Evolutionary conservation across 2,113 vertebrate genomes (phyloP).

Genomic region (Scatophagus argus): DNA sequence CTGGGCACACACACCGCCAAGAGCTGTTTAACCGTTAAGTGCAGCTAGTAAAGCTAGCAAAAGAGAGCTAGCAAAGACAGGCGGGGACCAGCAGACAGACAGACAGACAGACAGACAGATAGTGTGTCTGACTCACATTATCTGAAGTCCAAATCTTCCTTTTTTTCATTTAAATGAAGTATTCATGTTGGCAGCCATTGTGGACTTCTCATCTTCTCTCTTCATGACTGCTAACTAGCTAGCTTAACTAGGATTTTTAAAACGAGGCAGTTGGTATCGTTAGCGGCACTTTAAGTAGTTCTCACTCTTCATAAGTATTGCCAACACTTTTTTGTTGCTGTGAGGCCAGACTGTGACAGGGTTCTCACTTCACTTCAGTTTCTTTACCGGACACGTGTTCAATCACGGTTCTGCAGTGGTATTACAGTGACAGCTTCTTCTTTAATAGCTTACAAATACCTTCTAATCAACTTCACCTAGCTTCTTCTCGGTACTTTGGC

Average conservation of each 20-base stretch:
- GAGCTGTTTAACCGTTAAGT: background rate
- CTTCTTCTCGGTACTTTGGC: fast-evolving
- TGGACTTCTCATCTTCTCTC: background rate
- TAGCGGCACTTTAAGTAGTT: background rate
- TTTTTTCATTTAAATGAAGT: background rate
- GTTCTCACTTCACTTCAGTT: background rate
- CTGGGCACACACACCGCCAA: too few species aligned
- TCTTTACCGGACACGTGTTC: background rate
- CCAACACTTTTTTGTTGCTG: background rate
- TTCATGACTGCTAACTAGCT: background rate
- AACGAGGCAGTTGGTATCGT: too few species aligned
- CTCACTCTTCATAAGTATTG: too few species aligned
- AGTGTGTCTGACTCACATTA: background rate
- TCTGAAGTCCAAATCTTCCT: background rate
- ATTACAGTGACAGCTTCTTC: fast-evolving
- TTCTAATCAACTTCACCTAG: background rate
- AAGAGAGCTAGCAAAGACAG: background rate
- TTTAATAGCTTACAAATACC: background rate
- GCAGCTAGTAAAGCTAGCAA: background rate
- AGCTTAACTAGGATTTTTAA: background rate
- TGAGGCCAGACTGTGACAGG: background rate
- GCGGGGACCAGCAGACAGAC: too few species aligned
- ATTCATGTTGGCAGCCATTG: background rate
- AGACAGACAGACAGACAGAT: too few species aligned
- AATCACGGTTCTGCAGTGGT: too few species aligned